Base-by-base conservation (phyloP, 2,113 vertebrate genomes). In the Glaucomys volans region DNA sequence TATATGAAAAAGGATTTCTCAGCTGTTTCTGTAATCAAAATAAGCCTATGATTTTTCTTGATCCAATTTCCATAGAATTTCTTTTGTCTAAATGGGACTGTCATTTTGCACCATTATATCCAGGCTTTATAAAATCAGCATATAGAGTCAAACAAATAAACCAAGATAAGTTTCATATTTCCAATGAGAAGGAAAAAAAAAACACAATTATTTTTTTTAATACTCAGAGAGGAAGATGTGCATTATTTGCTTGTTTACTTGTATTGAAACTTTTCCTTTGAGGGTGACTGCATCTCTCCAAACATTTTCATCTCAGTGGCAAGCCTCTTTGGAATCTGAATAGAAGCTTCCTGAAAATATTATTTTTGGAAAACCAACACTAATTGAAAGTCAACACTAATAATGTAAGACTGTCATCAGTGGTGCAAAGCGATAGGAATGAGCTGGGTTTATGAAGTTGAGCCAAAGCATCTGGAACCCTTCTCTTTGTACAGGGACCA, bases 21-120 rank as follows among this genome's bases (percentile, higher is more conserved):
- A 97, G 88, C 94, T 90, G 84, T 98, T 98, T 86, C 89, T 96
- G 98, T 97, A 98, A 96, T 96, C 97, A 96, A 96, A 98, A 97
- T 95, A 95, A 98, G 64, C 69, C 75, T 92, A 77, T n/a, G 69
- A 86, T 62, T 96, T 93, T 87, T 84, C 8, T 16, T 98, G 97
- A 98, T 97, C 96, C 97, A 96, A 97, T 98, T 98, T 98, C 96
- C 95, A 97, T 96, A 96, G 95, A 97, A 97, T 98, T 97, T 97
- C 52, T 14, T 97, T 97, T 97, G 32, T 95, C 87, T 98, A 98
- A 97, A 71, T 96, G 82, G 52, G 87, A 90, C 82, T 87, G 57
- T 18, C 67, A 44, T 74, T 96, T 90, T 97, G 26, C 57, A 83
- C 88, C 91, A 71, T 97, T 95, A 95, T 96, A 95, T 96, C 92